Evolutionary conservation across 1,140 invertebrate genomes (phyloP).

Genomic region (Anthonomus grandis): DNA sequence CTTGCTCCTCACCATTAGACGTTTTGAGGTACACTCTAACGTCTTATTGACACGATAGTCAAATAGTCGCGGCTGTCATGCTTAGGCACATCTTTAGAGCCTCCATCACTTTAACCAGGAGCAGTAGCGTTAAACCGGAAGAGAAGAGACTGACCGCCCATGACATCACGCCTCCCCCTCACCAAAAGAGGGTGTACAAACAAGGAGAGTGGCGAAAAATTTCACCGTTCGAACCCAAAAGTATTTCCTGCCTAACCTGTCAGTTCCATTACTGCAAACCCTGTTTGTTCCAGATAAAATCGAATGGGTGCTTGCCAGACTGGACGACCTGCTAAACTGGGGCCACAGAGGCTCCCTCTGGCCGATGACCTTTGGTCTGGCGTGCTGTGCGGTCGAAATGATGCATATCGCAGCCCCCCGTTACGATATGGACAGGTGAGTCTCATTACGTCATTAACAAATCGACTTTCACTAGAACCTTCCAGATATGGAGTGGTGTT

Average conservation of each 20-base stretch:
- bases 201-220: slow-evolving; percentile 28
- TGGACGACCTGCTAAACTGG: slow-evolving; percentile 96
- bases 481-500: slow-evolving; percentile 63
- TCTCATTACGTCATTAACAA: neutral
- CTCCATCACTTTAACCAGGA: too few species aligned
- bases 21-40: too few species aligned
- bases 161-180: slow-evolving; percentile 9
- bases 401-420: slow-evolving; percentile 99
- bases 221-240: slow-evolving; percentile 33
- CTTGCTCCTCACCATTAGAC: too few species aligned
- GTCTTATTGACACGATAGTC: too few species aligned
- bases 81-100: too few species aligned
- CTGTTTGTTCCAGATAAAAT: slow-evolving; percentile 8
- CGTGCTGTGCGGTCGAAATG: slow-evolving; percentile 99
- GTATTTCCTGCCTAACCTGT: neutral
- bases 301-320: slow-evolving; percentile 29
- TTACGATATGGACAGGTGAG: slow-evolving; percentile 90
- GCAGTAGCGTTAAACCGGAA: neutral
- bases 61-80: too few species aligned
- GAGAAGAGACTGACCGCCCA: neutral
- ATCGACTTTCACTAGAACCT: neutral
- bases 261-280: neutral
- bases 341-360: slow-evolving; percentile 88
- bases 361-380: slow-evolving; percentile 95
- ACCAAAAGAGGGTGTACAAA: slow-evolving; percentile 15